Evolutionary conservation across 2,888 invertebrate species (phyloP), one percentile per base, ranked within the genome.

Genomic region (Galerucella pusilla): DNA sequence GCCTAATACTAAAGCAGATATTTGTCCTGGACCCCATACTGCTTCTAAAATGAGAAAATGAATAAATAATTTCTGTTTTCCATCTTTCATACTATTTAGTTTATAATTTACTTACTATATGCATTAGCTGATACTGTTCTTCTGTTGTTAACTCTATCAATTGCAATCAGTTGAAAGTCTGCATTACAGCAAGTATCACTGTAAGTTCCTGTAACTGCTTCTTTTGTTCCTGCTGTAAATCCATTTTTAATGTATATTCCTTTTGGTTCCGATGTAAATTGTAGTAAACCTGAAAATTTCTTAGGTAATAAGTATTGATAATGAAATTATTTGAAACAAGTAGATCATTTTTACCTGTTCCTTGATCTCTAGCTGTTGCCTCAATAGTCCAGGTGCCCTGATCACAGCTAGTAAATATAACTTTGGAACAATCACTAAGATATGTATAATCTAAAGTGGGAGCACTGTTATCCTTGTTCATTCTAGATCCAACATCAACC

Each of bases 111-210:
- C 85, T 82, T 82, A 87, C 86, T 72, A 73, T 86, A 86, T 65
- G 87, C 92, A 84, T 95, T 93, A 12, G 94, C 89, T 20, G 89
- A 89, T 66, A 90, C 89, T 72, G 90, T 90, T 75, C 90, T 89
- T 6, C 90, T 90, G 84, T 95, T 95, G 0, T 94, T 93, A 12
- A 89, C 88, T 0, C 93, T 87, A 84, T 95, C 94, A 11, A 90
- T 90, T 0, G 94, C 94, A 1, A 90, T 91, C 5, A 95, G 86
- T 54, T 92, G 88, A 0, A 94, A 89, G 68, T 91, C 89, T 0
- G 93, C 91, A 7, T 92, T 90, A 84, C 95, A 96, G 84, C 95
- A 96, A 0, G 92, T 92, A 0, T 93, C 91, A 20, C 92, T 89
- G 84, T 94, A 95, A 3, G 90, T 90, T 0, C 93, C 93, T 14